Base-by-base conservation (phyloP, 2,888 invertebrate genomes). In the Frankliniella intonsa region DNA sequence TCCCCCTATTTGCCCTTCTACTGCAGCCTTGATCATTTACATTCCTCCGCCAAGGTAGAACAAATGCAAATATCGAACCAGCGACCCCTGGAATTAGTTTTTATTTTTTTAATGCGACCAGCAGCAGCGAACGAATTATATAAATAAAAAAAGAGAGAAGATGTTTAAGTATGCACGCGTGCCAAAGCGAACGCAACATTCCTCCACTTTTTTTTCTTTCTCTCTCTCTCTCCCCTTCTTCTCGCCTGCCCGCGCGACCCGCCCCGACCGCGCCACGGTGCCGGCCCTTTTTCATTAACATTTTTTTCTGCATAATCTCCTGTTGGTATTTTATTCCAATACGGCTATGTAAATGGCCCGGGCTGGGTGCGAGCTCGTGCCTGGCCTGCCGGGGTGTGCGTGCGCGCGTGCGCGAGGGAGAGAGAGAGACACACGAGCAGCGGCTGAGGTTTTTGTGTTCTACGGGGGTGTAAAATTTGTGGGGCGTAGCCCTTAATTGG, bases 261-360 rank as follows among this genome's bases (percentile, higher is more conserved):
- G 38, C 2, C 38, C 38, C 38, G 38, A 38, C 38, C 38, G 38
- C 38, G 38, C 38, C 14, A n/a, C 62, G 62, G n/a, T n/a, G 17
- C 62, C 19, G 19, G 14, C 12, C 69, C 69, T 76, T 76, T 76
- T 76, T 76, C 69, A 76, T 76, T 76, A 76, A 76, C 69, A 76
- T 76, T 76, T 76, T 55, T 76, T 76, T 76, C 69, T 76, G 69
- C 69, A 76, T 76, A 76, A 76, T 76, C 69, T 22, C 69, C 22
- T 76, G 69, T 76, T 76, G 69, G 69, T 76, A 76, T 76, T 76
- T 76, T 76, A 76, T 76, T 76, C 69, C 69, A 76, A 76, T 76
- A 76, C 69, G 69, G 69, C 69, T 76, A 76, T 76, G 69, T 25
- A 76, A 76, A 76, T 76, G 69, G 69, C 25, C 14, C 12, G 55